Percentiles rank a stretch among this genome's conserved stretches.
phyloP scores from a whole-genome alignment of 1,140 invertebrate genomes.

The Whitmania pigra region DNA sequence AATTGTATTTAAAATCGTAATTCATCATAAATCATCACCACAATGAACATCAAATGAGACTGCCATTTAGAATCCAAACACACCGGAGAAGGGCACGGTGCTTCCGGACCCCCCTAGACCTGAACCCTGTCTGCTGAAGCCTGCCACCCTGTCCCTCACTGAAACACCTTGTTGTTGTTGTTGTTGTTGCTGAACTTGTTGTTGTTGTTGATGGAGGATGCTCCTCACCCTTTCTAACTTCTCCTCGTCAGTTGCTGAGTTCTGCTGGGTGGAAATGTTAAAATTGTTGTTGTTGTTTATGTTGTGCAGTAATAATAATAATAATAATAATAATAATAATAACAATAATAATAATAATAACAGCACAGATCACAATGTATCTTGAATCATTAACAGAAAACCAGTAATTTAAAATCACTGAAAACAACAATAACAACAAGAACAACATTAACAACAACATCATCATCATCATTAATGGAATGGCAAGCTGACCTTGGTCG shows the following conservation, averaged over 20 bases:
- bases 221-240: constrained; percentile 39
- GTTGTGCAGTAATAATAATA: background rate
- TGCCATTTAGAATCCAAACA: constrained; percentile 1
- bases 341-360: background rate
- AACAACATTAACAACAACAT: constrained; percentile 37
- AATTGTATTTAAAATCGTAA: no score
- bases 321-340: background rate
- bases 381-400: background rate
- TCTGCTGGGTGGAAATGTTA: background rate
- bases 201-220: constrained; percentile 37
- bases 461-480: constrained; percentile 44
- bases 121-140: background rate
- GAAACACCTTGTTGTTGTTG: background rate
- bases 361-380: background rate
- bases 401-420: background rate
- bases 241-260: constrained; percentile 25
- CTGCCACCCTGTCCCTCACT: constrained; percentile 2
- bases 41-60: background rate
- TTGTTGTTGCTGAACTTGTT: background rate
- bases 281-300: background rate
- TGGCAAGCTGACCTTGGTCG: constrained; percentile 58
- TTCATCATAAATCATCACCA: no score
- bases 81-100: background rate
- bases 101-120: background rate
- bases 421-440: background rate